phyloP scores from a whole-genome alignment of 2,888 invertebrate genomes.

The Odontocolon sp. region DNA sequence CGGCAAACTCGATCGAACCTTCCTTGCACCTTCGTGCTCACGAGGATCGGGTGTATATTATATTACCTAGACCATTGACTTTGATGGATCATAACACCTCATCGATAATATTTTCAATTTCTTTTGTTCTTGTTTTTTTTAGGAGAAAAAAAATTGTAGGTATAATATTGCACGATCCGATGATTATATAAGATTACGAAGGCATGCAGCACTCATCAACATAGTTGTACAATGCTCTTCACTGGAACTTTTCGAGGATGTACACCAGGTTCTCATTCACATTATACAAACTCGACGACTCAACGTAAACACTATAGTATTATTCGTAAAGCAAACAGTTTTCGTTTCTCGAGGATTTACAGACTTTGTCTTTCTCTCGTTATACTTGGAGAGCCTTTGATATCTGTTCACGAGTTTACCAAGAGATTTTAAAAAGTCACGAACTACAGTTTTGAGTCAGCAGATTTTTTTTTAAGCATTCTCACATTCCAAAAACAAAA shows the following conservation, averaged over 20 bases:
- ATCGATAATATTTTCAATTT: constrained; percentile 39
- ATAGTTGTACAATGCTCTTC: not conserved
- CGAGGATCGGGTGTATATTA: constrained; percentile 53
- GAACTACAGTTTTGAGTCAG: no score
- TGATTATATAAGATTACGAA: constrained; percentile 14
- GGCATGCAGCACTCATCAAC: not conserved
- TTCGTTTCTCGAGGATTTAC: no score
- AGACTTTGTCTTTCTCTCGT: no score
- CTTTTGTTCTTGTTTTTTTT: not conserved
- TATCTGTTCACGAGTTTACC: no score
- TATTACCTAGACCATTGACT: constrained; percentile 54
- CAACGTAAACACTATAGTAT: no score
- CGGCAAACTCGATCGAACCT: constrained; percentile 61
- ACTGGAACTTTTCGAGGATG: no score
- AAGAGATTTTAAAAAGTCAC: no score
- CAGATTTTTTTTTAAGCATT: not conserved
- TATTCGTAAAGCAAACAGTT: no score
- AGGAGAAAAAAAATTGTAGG: constrained; percentile 17
- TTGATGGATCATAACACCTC: constrained; percentile 58
- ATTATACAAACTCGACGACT: no score
- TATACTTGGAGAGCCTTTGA: no score
- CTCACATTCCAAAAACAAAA: not conserved
- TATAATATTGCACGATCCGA: constrained; percentile 30
- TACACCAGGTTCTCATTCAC: no score
- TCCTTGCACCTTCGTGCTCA: constrained; percentile 41